Conservation (phyloP, 1,140 invertebrate genomes). For the Aphidius ervi region DNA sequence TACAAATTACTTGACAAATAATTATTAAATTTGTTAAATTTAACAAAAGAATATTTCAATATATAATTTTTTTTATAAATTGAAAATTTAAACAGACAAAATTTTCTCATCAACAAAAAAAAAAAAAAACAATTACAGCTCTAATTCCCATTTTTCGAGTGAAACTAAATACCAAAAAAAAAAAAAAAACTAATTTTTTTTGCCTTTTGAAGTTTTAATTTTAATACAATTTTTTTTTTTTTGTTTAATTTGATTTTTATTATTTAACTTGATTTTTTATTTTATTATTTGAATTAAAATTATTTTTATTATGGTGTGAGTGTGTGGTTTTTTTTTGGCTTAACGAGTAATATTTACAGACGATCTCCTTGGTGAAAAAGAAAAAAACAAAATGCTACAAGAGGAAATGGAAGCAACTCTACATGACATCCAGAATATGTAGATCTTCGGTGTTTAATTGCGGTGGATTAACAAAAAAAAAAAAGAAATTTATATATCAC, state of each 20-base stretch:
- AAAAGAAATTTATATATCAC: constrained; percentile 9
- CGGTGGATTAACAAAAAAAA: constrained; percentile 34
- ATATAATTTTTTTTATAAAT: too few relatives aligned
- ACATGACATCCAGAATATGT: constrained; percentile 99
- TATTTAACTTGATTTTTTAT: not conserved
- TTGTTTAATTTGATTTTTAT: not conserved
- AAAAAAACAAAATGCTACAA: constrained; percentile 93
- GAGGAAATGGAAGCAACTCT: constrained; percentile 99
- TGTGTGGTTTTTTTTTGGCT: constrained; percentile 22
- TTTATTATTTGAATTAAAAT: constrained; percentile 1
- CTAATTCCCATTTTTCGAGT: not conserved
- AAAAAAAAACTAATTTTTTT: too few relatives aligned
- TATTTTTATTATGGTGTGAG: constrained; percentile 25
- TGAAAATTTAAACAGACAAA: too few relatives aligned
- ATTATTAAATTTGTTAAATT: not conserved
- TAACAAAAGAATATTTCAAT: too few relatives aligned
- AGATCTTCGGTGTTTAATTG: constrained; percentile 53
- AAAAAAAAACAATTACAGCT: not conserved
- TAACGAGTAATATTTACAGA: constrained; percentile 70
- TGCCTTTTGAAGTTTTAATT: too few relatives aligned
- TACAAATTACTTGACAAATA: constrained; percentile 10
- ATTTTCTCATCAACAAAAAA: constrained; percentile 3
- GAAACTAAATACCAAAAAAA: not conserved
- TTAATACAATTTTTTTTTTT: not conserved
- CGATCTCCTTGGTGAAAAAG: constrained; percentile 90